These are phyloP conservation scores for Bambusicola thoracicus DNA, from an alignment of 2,113 vertebrate species.

Conservation along the genomic window DNA sequence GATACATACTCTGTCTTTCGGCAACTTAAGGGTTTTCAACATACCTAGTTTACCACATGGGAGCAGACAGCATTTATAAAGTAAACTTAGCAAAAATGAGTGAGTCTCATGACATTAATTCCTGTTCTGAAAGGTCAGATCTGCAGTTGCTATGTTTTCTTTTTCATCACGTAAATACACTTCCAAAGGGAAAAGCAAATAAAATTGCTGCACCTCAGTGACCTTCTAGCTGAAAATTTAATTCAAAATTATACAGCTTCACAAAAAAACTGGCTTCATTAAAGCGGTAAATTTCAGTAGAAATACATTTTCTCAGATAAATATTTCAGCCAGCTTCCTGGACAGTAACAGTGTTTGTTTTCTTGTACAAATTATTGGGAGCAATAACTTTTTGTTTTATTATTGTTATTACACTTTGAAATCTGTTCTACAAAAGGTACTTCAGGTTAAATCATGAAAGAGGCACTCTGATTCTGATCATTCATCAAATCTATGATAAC, in stretches of 20 bases:
- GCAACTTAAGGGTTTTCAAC: background rate
- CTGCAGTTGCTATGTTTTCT: background rate
- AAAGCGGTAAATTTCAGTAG: background rate
- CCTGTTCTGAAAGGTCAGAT: background rate
- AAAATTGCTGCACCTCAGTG: background rate
- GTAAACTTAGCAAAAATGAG: background rate
- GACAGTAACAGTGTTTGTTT: background rate
- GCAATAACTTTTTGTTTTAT: background rate
- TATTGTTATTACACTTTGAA: background rate
- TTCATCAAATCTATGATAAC: background rate
- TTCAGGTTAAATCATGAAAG: background rate
- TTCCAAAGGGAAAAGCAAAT: background rate
- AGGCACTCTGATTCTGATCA: background rate
- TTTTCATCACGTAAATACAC: fast-evolving
- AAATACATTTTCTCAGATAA: background rate
- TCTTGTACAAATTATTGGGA: background rate
- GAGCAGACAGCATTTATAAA: background rate
- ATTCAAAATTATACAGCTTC: background rate
- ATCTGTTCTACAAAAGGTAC: background rate
- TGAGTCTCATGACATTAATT: background rate
- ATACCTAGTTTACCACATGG: background rate
- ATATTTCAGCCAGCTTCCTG: background rate
- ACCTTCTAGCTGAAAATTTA: background rate
- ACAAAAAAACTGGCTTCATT: background rate
- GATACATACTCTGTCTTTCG: background rate